A percentile compares a stretch with the other conserved stretches of the same genome.
These are phyloP conservation scores for Chironex yamaguchii DNA, from an alignment of 30 jellyfish, hydroid and myxozoan species.

Conservation along the genomic window DNA sequence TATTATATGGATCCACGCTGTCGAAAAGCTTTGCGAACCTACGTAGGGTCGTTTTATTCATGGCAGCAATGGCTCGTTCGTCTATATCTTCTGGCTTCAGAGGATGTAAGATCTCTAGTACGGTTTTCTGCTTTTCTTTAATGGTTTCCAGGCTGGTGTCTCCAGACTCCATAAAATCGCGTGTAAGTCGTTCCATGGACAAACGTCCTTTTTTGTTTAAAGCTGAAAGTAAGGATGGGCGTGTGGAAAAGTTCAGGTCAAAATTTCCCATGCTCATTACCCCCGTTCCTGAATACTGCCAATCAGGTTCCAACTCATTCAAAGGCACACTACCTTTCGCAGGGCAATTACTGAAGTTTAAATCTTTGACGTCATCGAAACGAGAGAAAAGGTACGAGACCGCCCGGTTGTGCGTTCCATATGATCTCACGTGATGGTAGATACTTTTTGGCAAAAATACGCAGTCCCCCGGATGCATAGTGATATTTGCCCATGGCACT, in stretches of 20 bases:
- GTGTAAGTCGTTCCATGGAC: conserved; percentile 25
- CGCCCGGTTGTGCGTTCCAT: conserved; percentile 82
- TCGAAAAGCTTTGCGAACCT: conserved; percentile 56
- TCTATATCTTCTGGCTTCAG: conserved; percentile 15
- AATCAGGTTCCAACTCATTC: conserved; percentile 68
- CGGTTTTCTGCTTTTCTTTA: conserved; percentile 16
- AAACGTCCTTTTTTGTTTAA: conserved; percentile 9
- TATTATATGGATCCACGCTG: conserved; percentile 71
- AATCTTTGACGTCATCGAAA: conserved; percentile 63
- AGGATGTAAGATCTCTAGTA: conserved; percentile 15
- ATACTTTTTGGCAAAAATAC: conserved; percentile 79
- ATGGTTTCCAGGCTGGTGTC: conserved; percentile 29
- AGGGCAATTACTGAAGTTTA: conserved; percentile 69
- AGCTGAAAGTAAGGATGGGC: conserved; percentile 7
- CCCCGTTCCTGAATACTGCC: conserved; percentile 89
- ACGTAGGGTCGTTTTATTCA: conserved; percentile 51
- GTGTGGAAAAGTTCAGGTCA: conserved; percentile 66
- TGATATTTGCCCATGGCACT: conserved; percentile 81
- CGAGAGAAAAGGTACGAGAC: conserved; percentile 76
- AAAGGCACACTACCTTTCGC: conserved; percentile 46
- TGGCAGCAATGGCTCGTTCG: conserved; percentile 10
- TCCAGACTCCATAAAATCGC: conserved; percentile 1
- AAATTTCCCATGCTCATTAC: conserved; percentile 86
- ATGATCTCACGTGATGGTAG: conserved; percentile 82
- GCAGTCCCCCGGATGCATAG: conserved; percentile 84